Conservation (phyloP, 2,888 invertebrate species). For the Diplolepis rosae region DNA sequence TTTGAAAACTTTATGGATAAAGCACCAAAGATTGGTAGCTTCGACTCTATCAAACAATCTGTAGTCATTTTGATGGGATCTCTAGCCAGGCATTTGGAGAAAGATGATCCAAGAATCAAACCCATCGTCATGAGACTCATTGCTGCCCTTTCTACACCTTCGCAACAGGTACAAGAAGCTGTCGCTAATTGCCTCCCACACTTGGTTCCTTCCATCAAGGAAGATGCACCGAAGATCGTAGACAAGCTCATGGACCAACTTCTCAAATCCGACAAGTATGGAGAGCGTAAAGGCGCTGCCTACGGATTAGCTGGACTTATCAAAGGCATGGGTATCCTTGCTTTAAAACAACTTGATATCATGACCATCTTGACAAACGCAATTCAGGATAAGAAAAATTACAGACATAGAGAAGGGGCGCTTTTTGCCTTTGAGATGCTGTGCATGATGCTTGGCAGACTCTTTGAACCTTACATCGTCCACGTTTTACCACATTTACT, state of each 20-base stretch:
- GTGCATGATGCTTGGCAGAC: constrained; percentile 93
- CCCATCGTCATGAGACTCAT: constrained; percentile 95
- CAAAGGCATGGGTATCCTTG: constrained; percentile 96
- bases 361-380: constrained; percentile 95
- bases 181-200: constrained; percentile 97
- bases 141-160: constrained; percentile 94
- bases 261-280: constrained; percentile 93
- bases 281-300: constrained; percentile 95
- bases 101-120: constrained; percentile 90
- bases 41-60: constrained; percentile 95
- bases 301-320: constrained; percentile 97
- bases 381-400: constrained; percentile 97
- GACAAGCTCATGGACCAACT: constrained; percentile 90
- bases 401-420: constrained; percentile 94
- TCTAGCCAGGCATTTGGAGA: constrained; percentile 95
- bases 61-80: constrained; percentile 98
- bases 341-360: constrained; percentile 95
- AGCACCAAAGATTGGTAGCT: constrained; percentile 91
- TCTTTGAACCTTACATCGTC: constrained; percentile 99
- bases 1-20: constrained; percentile 95
- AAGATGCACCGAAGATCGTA: constrained; percentile 91
- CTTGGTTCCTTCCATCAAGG: constrained; percentile 92
- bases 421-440: constrained; percentile 98
- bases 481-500: constrained; percentile 96
- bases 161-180: constrained; percentile 98